Evolutionary conservation across 2,888 invertebrate species (phyloP).

Genomic region (Sylvicola fuscatus): DNA sequence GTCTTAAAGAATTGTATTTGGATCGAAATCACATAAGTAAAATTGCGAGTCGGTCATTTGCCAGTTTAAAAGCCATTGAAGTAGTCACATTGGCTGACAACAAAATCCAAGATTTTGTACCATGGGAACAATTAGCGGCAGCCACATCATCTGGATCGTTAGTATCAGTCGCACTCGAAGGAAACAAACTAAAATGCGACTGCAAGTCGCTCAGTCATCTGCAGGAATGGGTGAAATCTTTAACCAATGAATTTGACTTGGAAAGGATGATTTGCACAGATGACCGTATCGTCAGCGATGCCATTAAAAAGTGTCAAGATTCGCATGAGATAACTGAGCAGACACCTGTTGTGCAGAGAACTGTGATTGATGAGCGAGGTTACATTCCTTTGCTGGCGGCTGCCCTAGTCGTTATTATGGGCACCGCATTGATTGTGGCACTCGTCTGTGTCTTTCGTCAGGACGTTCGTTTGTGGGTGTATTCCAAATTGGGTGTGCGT

Average conservation of each 20-base stretch:
- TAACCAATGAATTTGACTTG: slow-evolving; percentile 29
- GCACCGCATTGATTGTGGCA: slow-evolving; percentile 47
- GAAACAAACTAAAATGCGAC: slow-evolving; percentile 67
- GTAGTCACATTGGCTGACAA: slow-evolving; percentile 57
- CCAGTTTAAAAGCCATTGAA: slow-evolving; percentile 46
- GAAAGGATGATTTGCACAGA: slow-evolving; percentile 31
- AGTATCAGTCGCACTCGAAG: slow-evolving; percentile 47
- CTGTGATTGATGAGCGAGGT: slow-evolving; percentile 19
- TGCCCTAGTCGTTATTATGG: slow-evolving; percentile 47
- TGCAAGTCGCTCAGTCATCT: slow-evolving; percentile 48
- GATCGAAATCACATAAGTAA: slow-evolving; percentile 52
- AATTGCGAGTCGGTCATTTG: slow-evolving; percentile 58
- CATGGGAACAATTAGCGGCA: slow-evolving; percentile 41
- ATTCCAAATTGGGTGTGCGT: slow-evolving; percentile 57
- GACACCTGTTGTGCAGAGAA: slow-evolving; percentile 25
- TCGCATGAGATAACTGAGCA: slow-evolving; percentile 27
- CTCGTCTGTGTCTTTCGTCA: slow-evolving; percentile 56
- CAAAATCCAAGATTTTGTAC: slow-evolving; percentile 53
- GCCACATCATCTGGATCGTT: slow-evolving; percentile 29
- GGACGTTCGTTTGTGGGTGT: slow-evolving; percentile 61
- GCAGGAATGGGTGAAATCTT: slow-evolving; percentile 47
- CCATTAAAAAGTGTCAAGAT: slow-evolving; percentile 6
- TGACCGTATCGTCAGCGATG: slow-evolving; percentile 12
- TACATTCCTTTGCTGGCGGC: slow-evolving; percentile 58
- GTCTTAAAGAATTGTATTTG: slow-evolving; percentile 53